Evolutionary conservation across 92 coral and sea anemone species (phyloP).

Genomic region (Palythoa caribaeorum): DNA sequence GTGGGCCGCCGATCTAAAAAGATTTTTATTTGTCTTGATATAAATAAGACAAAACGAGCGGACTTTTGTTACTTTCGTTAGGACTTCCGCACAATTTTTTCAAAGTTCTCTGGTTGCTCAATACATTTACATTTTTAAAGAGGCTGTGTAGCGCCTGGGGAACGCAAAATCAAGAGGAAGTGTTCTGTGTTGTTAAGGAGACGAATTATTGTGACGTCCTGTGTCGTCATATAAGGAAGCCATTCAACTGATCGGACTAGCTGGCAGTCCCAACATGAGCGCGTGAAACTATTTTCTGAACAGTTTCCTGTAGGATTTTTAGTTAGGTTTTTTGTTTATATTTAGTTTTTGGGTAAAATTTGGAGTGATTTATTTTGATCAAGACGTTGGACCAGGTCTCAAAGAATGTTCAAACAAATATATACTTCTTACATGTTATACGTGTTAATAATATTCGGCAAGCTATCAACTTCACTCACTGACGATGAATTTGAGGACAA

Average conservation of each 20-base stretch:
- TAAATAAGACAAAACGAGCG: background rate
- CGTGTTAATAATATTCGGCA: slow-evolving; percentile 27
- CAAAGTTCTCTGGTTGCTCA: background rate
- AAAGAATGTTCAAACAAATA: slow-evolving; percentile 42
- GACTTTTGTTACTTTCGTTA: background rate
- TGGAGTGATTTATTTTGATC: slow-evolving; percentile 10
- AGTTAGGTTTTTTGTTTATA: slow-evolving; percentile 38
- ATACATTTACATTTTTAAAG: background rate
- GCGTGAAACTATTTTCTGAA: background rate
- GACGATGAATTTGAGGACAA: slow-evolving; percentile 30
- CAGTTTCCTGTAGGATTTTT: slow-evolving; percentile 10
- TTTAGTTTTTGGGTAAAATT: slow-evolving; percentile 21
- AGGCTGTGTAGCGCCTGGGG: too few species aligned
- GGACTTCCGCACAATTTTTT: background rate
- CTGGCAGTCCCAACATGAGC: slow-evolving; percentile 25
- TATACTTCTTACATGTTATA: background rate
- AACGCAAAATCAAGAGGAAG: background rate
- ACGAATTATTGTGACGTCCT: slow-evolving; percentile 22
- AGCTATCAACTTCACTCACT: slow-evolving; percentile 8
- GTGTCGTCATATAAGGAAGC: slow-evolving; percentile 43
- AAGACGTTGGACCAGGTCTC: background rate
- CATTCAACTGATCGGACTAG: slow-evolving; percentile 13
- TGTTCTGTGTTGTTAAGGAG: background rate
- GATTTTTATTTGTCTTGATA: background rate
- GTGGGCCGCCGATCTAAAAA: background rate